phyloP scores from a whole-genome alignment of 2,797 vertebrate species.

The Eidolon dupreanum region DNA sequence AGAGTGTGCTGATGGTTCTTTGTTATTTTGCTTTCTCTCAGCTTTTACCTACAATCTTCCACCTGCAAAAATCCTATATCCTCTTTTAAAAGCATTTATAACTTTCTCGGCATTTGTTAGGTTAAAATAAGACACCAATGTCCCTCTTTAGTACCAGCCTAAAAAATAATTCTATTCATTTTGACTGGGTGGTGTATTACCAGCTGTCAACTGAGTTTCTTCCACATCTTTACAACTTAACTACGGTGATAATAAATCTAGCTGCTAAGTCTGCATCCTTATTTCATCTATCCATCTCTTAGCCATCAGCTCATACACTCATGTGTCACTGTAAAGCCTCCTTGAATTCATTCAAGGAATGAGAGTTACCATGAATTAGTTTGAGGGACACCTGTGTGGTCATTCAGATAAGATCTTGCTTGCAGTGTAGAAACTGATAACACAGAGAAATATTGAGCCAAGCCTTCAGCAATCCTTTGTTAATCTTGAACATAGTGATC shows the following conservation, averaged over 20 bases:
- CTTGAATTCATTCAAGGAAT: not conserved
- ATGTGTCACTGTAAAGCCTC: not conserved
- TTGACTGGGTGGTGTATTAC: not conserved
- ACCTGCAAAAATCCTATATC: not conserved
- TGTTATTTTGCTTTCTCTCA: slow-evolving; percentile 6
- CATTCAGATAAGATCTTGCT: not conserved
- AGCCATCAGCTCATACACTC: not conserved
- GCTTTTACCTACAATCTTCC: not conserved
- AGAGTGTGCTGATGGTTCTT: not conserved
- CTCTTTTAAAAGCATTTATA: not conserved
- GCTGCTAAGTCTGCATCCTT: not conserved
- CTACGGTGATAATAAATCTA: not conserved
- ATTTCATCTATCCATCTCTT: not conserved
- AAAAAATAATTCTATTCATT: not conserved
- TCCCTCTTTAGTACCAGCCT: not conserved
- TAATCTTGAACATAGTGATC: not conserved
- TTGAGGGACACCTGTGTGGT: not conserved
- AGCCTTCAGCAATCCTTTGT: not conserved
- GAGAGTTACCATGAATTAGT: not conserved
- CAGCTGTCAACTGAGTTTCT: not conserved
- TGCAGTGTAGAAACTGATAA: not conserved
- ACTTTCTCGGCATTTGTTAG: not conserved
- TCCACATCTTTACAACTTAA: not conserved
- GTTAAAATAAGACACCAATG: not conserved
- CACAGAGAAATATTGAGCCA: not conserved